These are phyloP conservation scores for Akabosia matsudoensis DNA, from an alignment of 1,140 invertebrate species.

Conservation along the genomic window DNA sequence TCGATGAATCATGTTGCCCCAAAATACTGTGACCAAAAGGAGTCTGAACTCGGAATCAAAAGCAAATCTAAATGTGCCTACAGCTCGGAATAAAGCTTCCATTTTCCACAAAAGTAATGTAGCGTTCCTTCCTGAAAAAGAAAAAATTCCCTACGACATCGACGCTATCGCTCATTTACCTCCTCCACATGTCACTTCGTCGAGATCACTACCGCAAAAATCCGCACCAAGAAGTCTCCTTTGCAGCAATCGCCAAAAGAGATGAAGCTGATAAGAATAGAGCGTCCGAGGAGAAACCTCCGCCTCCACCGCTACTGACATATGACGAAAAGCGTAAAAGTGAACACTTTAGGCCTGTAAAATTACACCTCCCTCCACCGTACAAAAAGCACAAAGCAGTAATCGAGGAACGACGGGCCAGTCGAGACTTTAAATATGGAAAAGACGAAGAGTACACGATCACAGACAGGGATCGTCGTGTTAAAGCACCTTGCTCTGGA, in stretches of 20 bases:
- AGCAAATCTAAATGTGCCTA: too few relatives aligned
- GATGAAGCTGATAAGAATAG: neutral
- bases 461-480: constrained; percentile 25
- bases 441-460: neutral
- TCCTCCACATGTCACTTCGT: neutral
- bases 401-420: neutral
- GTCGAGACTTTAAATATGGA: constrained; percentile 3
- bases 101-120: neutral
- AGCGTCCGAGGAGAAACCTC: too few relatives aligned
- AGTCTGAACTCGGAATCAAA: too few relatives aligned
- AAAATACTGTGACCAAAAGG: too few relatives aligned
- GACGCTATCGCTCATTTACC: neutral
- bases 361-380: neutral
- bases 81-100: too few relatives aligned
- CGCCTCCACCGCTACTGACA: neutral
- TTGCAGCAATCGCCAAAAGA: neutral
- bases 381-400: neutral
- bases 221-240: neutral
- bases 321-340: neutral
- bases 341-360: neutral
- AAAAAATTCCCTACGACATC: neutral
- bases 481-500: constrained; percentile 23
- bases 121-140: neutral
- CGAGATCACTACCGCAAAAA: neutral
- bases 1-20: too few relatives aligned